Conservation (phyloP, 2,797 vertebrate genomes). For the Hapalemur alaotrensis region DNA sequence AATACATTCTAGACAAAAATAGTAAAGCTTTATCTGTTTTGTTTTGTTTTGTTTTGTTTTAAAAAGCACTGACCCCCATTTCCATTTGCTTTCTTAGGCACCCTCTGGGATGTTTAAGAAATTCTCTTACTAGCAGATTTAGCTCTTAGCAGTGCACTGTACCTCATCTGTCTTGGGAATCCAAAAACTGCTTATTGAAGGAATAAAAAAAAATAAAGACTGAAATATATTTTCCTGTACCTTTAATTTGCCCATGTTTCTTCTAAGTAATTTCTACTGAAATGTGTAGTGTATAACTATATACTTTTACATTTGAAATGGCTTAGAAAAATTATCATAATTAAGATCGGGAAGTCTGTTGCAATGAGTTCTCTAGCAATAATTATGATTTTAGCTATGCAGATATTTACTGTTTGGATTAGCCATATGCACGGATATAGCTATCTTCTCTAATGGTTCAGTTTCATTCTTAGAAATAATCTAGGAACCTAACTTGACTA, state of each 20-base stretch:
- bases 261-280: neutral
- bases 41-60: neutral
- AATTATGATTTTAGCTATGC: neutral
- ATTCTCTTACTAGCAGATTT: neutral
- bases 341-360: slow-evolving; percentile 3
- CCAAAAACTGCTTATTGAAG: neutral
- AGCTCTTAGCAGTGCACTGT: neutral
- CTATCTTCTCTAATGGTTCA: neutral
- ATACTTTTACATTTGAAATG: neutral
- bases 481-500: neutral
- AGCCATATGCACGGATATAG: neutral
- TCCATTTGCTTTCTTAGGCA: neutral
- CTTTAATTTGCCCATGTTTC: neutral
- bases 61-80: neutral
- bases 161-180: neutral
- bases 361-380: neutral
- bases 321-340: slow-evolving; percentile 33
- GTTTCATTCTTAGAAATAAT: slow-evolving; percentile 41
- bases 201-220: neutral
- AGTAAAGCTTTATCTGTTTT: neutral
- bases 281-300: neutral
- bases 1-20: neutral
- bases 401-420: slow-evolving; percentile 22
- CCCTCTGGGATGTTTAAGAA: neutral
- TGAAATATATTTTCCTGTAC: neutral